Percentiles rank a stretch among this genome's conserved stretches.
Conservation (phyloP, 1,140 invertebrate species). For the Zaprionus africanus region DNA sequence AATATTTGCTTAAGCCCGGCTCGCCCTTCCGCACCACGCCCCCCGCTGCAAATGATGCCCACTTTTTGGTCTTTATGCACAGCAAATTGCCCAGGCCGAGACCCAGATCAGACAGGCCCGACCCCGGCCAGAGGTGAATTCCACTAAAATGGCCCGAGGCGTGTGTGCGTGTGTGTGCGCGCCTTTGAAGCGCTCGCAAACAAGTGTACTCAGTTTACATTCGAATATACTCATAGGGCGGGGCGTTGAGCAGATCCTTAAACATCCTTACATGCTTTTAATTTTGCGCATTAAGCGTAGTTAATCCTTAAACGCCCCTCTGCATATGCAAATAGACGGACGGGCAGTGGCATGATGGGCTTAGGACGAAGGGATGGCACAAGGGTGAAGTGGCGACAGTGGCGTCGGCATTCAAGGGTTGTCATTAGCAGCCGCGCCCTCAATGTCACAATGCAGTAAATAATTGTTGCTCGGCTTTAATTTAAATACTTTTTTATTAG, state of each 20-base stretch:
- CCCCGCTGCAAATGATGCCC: constrained; percentile 57
- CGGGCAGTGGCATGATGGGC: neutral
- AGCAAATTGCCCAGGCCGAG: constrained; percentile 62
- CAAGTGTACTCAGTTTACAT: constrained; percentile 16
- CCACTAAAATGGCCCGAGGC: constrained; percentile 72
- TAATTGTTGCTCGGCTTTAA: constrained; percentile 67
- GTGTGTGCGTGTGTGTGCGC: constrained; percentile 38
- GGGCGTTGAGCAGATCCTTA: constrained; percentile 27
- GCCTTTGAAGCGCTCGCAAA: constrained; percentile 64
- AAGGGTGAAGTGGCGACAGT: neutral
- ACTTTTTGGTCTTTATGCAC: constrained; percentile 73
- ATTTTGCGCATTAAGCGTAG: constrained; percentile 81
- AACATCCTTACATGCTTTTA: constrained; percentile 68
- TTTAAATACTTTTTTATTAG: constrained; percentile 76
- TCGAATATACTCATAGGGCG: constrained; percentile 7
- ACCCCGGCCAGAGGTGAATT: constrained; percentile 47
- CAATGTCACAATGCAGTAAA: constrained; percentile 78
- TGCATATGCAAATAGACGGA: constrained; percentile 42
- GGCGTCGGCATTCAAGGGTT: constrained; percentile 47
- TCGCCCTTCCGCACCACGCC: neutral
- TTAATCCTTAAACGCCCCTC: constrained; percentile 68
- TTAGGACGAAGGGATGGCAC: neutral
- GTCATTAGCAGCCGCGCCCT: constrained; percentile 63
- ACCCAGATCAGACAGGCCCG: constrained; percentile 22
- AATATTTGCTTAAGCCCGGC: constrained; percentile 73